Evolutionary conservation across 2,888 invertebrate species (phyloP).

Genomic region (Ptilodon capucinus): DNA sequence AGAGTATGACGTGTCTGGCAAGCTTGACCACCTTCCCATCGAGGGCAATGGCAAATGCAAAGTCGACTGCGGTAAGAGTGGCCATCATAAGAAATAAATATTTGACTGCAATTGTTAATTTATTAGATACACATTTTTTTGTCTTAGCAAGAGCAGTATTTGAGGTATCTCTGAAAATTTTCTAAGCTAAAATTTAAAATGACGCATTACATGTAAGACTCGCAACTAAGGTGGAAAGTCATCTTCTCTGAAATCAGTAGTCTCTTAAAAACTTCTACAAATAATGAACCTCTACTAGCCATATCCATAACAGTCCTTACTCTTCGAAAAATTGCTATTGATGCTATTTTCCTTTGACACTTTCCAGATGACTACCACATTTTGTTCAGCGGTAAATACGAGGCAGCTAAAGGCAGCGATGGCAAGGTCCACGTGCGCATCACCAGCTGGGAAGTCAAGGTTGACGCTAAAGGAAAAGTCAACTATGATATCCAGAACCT

Average conservation of each 20-base stretch:
- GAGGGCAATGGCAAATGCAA: conserved; percentile 1
- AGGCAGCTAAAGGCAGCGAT: background rate
- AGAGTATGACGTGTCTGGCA: background rate
- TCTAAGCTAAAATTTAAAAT: too few species aligned
- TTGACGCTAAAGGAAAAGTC: background rate
- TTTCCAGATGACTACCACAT: conserved; percentile 1
- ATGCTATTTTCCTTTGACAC: background rate
- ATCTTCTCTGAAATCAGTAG: too few species aligned
- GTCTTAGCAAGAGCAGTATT: too few species aligned
- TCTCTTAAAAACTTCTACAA: too few species aligned
- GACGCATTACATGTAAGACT: too few species aligned
- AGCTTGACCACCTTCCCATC: background rate
- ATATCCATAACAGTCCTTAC: too few species aligned
- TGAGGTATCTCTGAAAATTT: too few species aligned
- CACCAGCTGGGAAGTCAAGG: background rate
- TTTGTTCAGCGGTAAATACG: background rate
- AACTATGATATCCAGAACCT: background rate
- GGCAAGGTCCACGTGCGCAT: background rate
- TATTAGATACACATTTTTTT: too few species aligned
- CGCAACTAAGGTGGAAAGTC: too few species aligned
- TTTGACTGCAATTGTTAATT: too few species aligned
- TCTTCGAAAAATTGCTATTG: background rate
- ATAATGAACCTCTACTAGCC: too few species aligned
- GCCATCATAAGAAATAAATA: background rate
- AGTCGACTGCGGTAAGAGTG: background rate